Conservation (phyloP, 2,797 vertebrate species). For the Mareca penelope region DNA sequence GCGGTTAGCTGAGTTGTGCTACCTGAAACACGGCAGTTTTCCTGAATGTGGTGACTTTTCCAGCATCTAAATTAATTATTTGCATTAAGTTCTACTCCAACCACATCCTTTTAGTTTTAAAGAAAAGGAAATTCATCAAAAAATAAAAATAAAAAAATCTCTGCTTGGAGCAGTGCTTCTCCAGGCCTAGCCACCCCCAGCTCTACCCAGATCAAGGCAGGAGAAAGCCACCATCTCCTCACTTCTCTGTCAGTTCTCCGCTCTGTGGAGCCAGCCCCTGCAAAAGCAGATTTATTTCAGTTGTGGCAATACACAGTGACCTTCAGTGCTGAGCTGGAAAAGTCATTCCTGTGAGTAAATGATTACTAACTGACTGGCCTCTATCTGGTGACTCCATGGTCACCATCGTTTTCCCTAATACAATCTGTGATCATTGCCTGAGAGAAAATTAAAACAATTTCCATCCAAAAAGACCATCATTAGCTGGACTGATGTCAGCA, state of each 20-base stretch:
- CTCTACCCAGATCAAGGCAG: neutral
- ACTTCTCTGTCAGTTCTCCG: neutral
- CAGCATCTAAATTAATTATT: neutral
- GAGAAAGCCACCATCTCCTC: neutral
- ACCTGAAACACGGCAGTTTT: neutral
- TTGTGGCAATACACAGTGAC: neutral
- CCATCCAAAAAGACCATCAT: neutral
- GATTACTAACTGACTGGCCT: neutral
- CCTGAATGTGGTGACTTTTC: neutral
- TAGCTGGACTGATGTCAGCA: conserved; percentile 23
- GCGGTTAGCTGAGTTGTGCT: neutral
- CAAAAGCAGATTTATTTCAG: neutral
- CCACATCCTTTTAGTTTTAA: neutral
- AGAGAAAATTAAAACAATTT: neutral
- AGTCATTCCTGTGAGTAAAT: neutral
- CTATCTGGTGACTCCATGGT: neutral
- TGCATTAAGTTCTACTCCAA: neutral
- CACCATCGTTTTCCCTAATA: neutral
- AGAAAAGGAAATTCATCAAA: neutral
- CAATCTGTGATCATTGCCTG: neutral
- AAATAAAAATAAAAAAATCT: neutral
- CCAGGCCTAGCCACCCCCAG: neutral
- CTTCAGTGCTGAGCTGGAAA: neutral
- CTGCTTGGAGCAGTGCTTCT: neutral
- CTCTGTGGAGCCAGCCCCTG: neutral